phyloP scores from a whole-genome alignment of 2,113 vertebrate species.

The Pimephales promelas region DNA sequence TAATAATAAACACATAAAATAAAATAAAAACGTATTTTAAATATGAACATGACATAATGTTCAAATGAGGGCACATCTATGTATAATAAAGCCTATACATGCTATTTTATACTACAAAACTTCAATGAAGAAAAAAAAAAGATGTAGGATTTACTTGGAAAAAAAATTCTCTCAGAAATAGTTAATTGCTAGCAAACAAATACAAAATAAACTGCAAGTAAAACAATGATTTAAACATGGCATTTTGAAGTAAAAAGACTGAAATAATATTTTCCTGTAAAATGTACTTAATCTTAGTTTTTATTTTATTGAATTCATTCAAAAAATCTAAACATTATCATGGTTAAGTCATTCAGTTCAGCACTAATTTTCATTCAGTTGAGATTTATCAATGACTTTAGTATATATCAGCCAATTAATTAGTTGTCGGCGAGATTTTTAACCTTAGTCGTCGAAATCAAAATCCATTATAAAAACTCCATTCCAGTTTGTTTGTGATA shows the following conservation, averaged over 20 bases:
- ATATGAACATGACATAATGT: background rate
- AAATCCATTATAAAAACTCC: background rate
- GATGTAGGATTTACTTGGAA: too few species aligned
- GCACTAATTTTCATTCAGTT: background rate
- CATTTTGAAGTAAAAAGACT: too few species aligned
- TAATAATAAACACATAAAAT: background rate
- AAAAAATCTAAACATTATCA: too few species aligned
- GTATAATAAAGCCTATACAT: background rate
- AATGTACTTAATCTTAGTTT: too few species aligned
- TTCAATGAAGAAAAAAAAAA: too few species aligned
- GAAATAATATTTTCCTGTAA: too few species aligned
- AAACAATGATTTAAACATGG: too few species aligned
- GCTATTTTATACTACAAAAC: too few species aligned
- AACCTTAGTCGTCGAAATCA: background rate
- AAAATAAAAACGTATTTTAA: background rate
- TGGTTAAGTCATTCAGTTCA: background rate
- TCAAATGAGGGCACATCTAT: background rate
- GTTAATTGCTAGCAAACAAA: background rate
- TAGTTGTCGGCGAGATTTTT: background rate
- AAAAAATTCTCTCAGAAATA: too few species aligned
- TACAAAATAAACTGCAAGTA: too few species aligned
- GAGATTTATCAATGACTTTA: background rate
- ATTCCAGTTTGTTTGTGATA: background rate
- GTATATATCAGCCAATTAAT: background rate
- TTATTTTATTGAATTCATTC: background rate